Evolutionary conservation across 2,888 invertebrate species (phyloP), one percentile per base, ranked within the genome.

Genomic region (Dioctria rufipes): DNA sequence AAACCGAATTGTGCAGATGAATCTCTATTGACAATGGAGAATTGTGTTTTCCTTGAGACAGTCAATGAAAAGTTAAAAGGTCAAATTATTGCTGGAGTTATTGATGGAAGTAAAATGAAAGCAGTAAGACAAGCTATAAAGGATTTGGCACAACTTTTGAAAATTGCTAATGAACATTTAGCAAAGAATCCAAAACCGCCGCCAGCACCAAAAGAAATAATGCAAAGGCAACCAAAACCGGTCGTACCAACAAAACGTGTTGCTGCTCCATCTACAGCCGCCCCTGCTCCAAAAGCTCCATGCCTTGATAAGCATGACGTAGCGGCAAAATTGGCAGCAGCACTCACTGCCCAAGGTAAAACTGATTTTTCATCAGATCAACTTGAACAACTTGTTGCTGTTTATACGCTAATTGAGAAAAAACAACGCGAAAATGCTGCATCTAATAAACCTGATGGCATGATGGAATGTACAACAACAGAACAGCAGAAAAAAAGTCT

Each of bases 311-410:
- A 89, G 87, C 85, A 86, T 0, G 91, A 93, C 13, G 90, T 91
- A 54, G 94, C 95, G 63, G 93, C 93, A 2, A 95, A 95, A 87
- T 91, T 94, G 71, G 95, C 95, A 39, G 91, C 92, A 0, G 94
- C 95, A 9, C 90, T 96, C n/a, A 90, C 95, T 9, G 93, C 94
- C 3, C 95, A 95, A 88, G 96, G 96, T 46, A 94, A 94, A 88
- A 94, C 94, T 0, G 94, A 95, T 87, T 95, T 96, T 8, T 93
- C 94, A 5, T 93, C 95, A 73, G 93, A 92, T 75, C 95, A 96
- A 86, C 88, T 96, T 43, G 94, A 95, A 84, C 93, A 93, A 84
- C 91, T 96, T 0, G 94, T 96, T 69, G 94, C 95, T 84, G 94
- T 95, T 2, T 95, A 88, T 81, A 85, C 85, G 0, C 39, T 87